Conservation (phyloP, 2,888 invertebrate species). For the Acrocyrtus sp. region DNA sequence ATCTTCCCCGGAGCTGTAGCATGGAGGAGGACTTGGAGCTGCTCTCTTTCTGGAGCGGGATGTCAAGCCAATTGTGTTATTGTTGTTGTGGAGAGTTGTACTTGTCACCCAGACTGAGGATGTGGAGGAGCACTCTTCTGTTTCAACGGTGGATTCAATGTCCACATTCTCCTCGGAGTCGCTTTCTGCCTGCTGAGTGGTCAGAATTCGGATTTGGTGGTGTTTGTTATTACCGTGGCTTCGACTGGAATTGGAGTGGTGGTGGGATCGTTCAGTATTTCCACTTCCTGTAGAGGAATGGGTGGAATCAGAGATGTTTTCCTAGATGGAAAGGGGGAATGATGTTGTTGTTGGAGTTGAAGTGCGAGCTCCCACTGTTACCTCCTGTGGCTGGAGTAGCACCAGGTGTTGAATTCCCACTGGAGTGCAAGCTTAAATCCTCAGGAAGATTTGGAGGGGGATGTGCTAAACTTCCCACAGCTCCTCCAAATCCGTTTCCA, state of each 20-base stretch:
- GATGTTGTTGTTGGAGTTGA: not conserved
- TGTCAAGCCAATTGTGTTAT: conserved; percentile 11
- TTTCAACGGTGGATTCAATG: conserved; percentile 87
- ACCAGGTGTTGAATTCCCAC: not conserved
- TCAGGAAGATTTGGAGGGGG: conserved; percentile 46
- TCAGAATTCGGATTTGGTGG: conserved; percentile 46
- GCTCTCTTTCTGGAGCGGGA: conserved; percentile 1
- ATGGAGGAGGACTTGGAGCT: not conserved
- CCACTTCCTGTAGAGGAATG: not conserved
- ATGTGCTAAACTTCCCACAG: not conserved
- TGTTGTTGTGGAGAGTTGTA: conserved; percentile 22
- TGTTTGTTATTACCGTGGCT: conserved; percentile 20
- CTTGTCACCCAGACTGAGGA: conserved; percentile 50
- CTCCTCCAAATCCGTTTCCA: conserved; percentile 44
- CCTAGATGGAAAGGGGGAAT: conserved; percentile 17
- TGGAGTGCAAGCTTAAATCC: conserved; percentile 50
- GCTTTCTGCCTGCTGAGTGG: conserved; percentile 39
- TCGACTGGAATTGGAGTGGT: conserved; percentile 10
- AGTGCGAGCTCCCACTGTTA: conserved; percentile 1
- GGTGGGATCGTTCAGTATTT: conserved; percentile 5
- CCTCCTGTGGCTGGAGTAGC: conserved; percentile 7
- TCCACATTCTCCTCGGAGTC: conserved; percentile 87
- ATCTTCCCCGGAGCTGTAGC: conserved; percentile 33
- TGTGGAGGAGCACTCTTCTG: conserved; percentile 65
- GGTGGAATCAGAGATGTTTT: conserved; percentile 17